phyloP scores from a whole-genome alignment of 1,140 invertebrate genomes.

The Diabrotica undecimpunctata region DNA sequence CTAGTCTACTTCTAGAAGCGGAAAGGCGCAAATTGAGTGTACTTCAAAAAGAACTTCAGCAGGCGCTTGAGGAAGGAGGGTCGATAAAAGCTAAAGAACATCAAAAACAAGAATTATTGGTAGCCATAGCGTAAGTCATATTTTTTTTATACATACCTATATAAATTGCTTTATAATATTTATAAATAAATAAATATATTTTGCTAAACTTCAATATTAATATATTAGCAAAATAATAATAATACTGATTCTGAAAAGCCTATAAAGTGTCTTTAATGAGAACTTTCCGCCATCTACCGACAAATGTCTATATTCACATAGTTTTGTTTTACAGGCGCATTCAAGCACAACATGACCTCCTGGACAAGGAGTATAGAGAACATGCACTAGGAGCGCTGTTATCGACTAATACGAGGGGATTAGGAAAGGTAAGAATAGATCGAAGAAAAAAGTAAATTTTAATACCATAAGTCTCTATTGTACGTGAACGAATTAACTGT shows the following conservation, averaged over 20 bases:
- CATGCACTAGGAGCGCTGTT: conserved; percentile 65
- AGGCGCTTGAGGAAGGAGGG: conserved; percentile 59
- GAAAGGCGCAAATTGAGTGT: conserved; percentile 63
- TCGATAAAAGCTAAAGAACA: conserved; percentile 66
- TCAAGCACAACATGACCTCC: conserved; percentile 67
- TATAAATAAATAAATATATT: background rate
- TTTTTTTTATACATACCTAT: background rate
- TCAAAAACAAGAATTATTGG: conserved; percentile 63
- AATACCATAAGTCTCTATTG: too few species aligned
- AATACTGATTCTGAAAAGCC: too few species aligned
- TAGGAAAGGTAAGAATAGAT: conserved; percentile 59
- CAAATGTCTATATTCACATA: background rate
- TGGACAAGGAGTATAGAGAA: conserved; percentile 67
- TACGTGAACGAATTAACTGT: too few species aligned
- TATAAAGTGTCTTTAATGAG: background rate
- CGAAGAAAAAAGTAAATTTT: too few species aligned
- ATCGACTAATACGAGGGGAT: conserved; percentile 59
- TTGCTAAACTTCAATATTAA: background rate
- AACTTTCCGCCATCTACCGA: background rate
- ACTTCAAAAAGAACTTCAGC: conserved; percentile 62
- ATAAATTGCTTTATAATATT: background rate
- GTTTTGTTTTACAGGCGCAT: conserved; percentile 57
- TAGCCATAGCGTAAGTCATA: conserved; percentile 62
- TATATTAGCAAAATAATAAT: too few species aligned
- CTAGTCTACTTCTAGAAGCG: conserved; percentile 63